phyloP scores from a whole-genome alignment of 2,797 vertebrate species.

The Phaenicophaeus curvirostris region DNA sequence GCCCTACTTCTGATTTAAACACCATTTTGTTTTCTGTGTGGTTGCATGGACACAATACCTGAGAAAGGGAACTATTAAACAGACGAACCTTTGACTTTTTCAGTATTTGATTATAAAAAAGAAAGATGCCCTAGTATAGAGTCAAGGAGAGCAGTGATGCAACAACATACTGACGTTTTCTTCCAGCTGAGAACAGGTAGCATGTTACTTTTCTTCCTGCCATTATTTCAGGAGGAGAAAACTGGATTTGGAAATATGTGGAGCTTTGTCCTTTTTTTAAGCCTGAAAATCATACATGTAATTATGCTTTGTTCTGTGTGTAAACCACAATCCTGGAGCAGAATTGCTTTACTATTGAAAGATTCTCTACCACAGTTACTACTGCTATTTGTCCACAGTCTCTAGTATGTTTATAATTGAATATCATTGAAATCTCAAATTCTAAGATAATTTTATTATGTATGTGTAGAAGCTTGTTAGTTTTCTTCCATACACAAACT shows the following conservation, averaged over 20 bases:
- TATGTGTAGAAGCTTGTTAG: neutral
- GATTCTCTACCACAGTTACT: neutral
- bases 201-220: neutral
- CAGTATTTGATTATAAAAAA: neutral
- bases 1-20: neutral
- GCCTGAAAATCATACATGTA: neutral
- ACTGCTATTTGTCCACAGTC: neutral
- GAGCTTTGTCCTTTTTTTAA: neutral
- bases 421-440: neutral
- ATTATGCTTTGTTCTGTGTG: neutral
- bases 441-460: neutral
- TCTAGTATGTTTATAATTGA: neutral
- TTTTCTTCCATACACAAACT: neutral
- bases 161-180: neutral
- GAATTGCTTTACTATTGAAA: neutral
- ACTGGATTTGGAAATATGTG: neutral
- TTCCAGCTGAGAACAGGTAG: neutral
- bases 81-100: neutral
- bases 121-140: neutral
- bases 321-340: neutral
- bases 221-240: neutral
- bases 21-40: neutral
- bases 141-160: neutral
- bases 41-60: neutral
- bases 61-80: neutral